Evolutionary conservation across 2,888 invertebrate genomes (phyloP).

Genomic region (Amaurobius ferox): DNA sequence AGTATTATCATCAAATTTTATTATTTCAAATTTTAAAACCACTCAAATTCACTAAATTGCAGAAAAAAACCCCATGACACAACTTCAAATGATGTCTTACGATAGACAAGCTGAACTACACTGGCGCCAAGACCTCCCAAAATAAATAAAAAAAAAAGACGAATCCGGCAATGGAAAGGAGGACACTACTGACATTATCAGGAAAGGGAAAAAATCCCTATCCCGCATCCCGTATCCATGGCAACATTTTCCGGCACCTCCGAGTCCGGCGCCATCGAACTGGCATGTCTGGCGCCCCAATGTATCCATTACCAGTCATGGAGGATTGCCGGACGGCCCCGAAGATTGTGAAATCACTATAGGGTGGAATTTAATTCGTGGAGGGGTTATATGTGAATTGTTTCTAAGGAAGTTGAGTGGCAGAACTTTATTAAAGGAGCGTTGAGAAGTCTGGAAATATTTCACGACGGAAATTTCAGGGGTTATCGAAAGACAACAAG

Average conservation of each 20-base stretch:
- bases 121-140: neutral
- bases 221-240: slow-evolving; percentile 44
- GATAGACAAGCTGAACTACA: neutral
- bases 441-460: neutral
- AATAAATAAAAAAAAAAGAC: neutral
- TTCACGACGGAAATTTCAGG: neutral
- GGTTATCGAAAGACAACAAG: neutral
- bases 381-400: slow-evolving; percentile 2
- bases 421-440: neutral
- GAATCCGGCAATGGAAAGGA: neutral
- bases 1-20: too few relatives aligned
- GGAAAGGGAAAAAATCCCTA: slow-evolving; percentile 20
- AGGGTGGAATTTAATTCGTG: slow-evolving; percentile 9
- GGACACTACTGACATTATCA: slow-evolving; percentile 7
- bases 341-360: neutral
- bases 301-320: neutral
- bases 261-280: slow-evolving; percentile 67
- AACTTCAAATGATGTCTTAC: too few relatives aligned
- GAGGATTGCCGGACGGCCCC: neutral
- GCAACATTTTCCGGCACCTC: slow-evolving; percentile 60
- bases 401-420: neutral
- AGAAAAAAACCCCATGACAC: too few relatives aligned
- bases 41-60: too few relatives aligned
- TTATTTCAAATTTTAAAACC: too few relatives aligned
- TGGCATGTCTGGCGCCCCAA: slow-evolving; percentile 12